phyloP scores from a whole-genome alignment of 2,113 vertebrate species.

The Fulica atra region DNA sequence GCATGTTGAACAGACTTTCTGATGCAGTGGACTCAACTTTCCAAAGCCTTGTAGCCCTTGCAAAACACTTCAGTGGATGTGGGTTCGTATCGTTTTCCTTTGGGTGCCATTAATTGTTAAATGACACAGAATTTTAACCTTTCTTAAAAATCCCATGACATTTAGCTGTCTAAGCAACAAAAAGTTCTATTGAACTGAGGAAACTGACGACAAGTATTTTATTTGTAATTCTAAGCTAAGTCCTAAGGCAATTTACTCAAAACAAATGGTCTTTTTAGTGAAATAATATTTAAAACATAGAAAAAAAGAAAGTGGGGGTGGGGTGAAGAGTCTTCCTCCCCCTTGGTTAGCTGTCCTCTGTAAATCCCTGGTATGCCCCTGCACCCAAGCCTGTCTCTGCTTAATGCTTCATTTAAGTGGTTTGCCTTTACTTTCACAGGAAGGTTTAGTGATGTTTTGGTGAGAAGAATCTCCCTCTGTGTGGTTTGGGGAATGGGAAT shows the following conservation, averaged over 20 bases:
- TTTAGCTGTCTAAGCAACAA: conserved; percentile 74
- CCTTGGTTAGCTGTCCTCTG: background rate
- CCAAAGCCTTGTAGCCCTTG: background rate
- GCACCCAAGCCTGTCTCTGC: background rate
- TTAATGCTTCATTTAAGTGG: background rate
- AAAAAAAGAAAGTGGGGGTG: background rate
- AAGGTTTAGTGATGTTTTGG: background rate
- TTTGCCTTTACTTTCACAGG: background rate
- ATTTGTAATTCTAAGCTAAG: conserved; percentile 64
- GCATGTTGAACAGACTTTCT: background rate
- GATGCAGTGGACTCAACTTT: background rate
- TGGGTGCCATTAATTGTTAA: conserved; percentile 50
- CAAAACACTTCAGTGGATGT: conserved; percentile 8
- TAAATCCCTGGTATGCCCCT: conserved; percentile 14
- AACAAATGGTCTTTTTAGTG: conserved; percentile 63
- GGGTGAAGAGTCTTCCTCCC: background rate
- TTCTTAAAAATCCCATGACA: conserved; percentile 79
- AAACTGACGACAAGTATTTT: conserved; percentile 63
- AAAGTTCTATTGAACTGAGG: conserved; percentile 71
- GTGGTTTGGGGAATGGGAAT: background rate
- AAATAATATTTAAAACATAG: background rate
- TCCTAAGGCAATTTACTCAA: conserved; percentile 67
- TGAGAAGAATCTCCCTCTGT: background rate
- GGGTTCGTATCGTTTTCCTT: conserved; percentile 23
- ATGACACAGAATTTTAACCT: conserved; percentile 68